Percentiles rank a stretch among this genome's conserved stretches.
Conservation (phyloP, 1,140 invertebrate species). For the Heterodera schachtii region DNA sequence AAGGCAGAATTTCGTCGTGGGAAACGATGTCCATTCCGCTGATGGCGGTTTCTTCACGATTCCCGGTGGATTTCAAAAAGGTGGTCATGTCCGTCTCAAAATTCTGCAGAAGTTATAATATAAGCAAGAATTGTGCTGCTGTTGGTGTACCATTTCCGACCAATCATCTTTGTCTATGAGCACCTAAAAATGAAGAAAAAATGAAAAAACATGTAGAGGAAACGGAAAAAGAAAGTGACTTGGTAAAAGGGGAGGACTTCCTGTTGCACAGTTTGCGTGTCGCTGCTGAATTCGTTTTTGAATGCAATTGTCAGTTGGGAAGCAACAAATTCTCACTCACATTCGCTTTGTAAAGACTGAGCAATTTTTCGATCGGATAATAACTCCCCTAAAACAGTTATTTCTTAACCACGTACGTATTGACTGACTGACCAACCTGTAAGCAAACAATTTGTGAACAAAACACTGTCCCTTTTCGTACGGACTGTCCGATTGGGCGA, state of each 20-base stretch:
- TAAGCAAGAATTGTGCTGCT: background rate
- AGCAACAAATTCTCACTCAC: constrained; percentile 33
- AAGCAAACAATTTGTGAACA: constrained; percentile 59
- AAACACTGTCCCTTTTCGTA: constrained; percentile 53
- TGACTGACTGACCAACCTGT: constrained; percentile 18
- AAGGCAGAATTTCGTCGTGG: constrained; percentile 58
- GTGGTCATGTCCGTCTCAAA: constrained; percentile 57
- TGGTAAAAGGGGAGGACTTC: constrained; percentile 11
- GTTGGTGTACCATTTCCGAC: constrained; percentile 48
- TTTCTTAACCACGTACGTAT: no score
- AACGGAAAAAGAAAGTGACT: background rate
- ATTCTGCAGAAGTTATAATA: constrained; percentile 33
- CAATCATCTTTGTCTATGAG: constrained; percentile 57
- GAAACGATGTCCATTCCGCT: constrained; percentile 60
- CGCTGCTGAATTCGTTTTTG: background rate
- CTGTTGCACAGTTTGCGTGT: background rate
- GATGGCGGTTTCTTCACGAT: constrained; percentile 45
- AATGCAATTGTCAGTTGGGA: no score
- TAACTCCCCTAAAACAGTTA: constrained; percentile 44
- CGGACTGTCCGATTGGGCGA: background rate
- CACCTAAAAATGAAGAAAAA: constrained; percentile 39
- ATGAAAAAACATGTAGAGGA: background rate
- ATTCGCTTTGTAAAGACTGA: constrained; percentile 30
- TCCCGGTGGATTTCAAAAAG: constrained; percentile 44
- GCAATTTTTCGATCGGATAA: constrained; percentile 53